These are phyloP conservation scores for Psilopsiagon aymara DNA, from an alignment of 2,113 vertebrate genomes.

Conservation along the genomic window DNA sequence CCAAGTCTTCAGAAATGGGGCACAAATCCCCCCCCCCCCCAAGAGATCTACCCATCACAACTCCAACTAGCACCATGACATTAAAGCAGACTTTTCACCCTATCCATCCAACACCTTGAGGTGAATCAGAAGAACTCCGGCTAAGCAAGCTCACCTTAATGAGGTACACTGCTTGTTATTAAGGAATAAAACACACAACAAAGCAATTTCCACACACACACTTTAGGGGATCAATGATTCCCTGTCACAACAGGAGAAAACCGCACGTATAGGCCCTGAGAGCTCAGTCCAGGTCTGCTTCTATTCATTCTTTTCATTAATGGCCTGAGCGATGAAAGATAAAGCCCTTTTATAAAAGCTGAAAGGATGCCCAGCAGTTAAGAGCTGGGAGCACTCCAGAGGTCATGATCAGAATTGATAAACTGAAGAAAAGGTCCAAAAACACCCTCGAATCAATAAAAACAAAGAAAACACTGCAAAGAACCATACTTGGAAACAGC, in stretches of 20 bases:
- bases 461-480: background rate
- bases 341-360: constrained; percentile 21
- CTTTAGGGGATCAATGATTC: background rate
- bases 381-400: constrained; percentile 22
- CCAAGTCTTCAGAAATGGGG: background rate
- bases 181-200: background rate
- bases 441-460: constrained; percentile 7
- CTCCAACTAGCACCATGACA: background rate
- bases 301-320: constrained; percentile 32
- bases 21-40: background rate
- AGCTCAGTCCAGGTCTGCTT: background rate
- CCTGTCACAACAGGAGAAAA: background rate
- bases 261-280: background rate
- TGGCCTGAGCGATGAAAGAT: background rate
- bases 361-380: constrained; percentile 32
- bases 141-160: background rate
- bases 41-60: background rate
- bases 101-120: background rate
- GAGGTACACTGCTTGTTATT: background rate
- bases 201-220: background rate
- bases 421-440: constrained; percentile 8
- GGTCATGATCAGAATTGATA: constrained; percentile 24
- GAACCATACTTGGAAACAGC: background rate
- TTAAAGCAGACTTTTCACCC: background rate
- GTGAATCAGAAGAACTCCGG: background rate